Conservation (phyloP, 2,113 vertebrate genomes). For the Balaeniceps rex region DNA sequence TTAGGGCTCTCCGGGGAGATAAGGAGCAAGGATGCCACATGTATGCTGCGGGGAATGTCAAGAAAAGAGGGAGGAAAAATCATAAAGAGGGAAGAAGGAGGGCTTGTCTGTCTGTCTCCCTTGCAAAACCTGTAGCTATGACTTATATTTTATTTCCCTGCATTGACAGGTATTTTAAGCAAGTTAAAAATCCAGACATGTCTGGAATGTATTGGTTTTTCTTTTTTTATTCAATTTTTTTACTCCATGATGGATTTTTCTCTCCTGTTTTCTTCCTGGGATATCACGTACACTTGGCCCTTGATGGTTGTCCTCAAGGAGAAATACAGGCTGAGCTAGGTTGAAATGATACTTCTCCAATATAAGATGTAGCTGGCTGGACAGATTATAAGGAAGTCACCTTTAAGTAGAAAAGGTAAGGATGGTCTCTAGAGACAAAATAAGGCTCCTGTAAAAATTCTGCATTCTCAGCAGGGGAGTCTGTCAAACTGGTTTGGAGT, state of each 20-base stretch:
- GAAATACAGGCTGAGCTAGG: neutral
- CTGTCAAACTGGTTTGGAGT: neutral
- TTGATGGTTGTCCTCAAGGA: neutral
- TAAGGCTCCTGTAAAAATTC: neutral
- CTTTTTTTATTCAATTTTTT: neutral
- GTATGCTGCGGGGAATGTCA: neutral
- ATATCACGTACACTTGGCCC: neutral
- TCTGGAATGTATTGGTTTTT: neutral
- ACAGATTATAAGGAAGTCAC: neutral
- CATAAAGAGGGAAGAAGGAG: neutral
- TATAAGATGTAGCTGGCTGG: neutral
- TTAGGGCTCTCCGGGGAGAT: neutral
- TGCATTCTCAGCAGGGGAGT: neutral
- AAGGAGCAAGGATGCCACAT: neutral
- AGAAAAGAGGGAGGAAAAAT: neutral
- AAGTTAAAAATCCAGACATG: neutral
- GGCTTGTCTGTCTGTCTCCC: neutral
- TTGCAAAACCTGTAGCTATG: neutral
- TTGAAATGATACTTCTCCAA: neutral
- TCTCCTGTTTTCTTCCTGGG: neutral
- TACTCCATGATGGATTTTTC: neutral
- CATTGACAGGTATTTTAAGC: neutral
- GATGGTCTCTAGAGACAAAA: neutral
- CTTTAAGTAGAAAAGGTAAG: neutral
- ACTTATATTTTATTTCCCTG: neutral